Percentiles rank a stretch among this genome's conserved stretches.
These are phyloP conservation scores for Platycnemis pennipes DNA, from an alignment of 2,888 invertebrate species.

Conservation along the genomic window DNA sequence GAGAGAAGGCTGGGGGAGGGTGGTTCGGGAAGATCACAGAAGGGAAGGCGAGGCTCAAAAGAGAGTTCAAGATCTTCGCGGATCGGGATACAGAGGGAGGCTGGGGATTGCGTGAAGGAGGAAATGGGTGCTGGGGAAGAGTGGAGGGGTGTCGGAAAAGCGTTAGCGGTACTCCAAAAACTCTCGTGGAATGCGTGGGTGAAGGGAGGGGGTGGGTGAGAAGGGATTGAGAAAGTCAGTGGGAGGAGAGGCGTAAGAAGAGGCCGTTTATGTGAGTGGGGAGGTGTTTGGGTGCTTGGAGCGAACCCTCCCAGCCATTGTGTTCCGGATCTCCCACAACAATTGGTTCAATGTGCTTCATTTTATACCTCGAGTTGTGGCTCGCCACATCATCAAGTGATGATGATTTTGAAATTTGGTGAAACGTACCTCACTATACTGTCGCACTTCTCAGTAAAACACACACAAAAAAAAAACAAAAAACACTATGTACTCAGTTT, in stretches of 20 bases:
- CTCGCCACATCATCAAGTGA: too few relatives aligned
- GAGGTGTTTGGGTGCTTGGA: not conserved
- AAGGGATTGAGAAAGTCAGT: not conserved
- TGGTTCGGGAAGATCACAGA: not conserved
- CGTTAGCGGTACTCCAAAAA: not conserved
- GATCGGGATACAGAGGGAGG: slow-evolving; percentile 32
- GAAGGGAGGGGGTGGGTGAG: not conserved
- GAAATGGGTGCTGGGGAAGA: slow-evolving; percentile 27
- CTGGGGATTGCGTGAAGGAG: not conserved
- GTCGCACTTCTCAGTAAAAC: too few relatives aligned
- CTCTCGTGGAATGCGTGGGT: slow-evolving; percentile 26
- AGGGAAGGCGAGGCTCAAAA: not conserved
- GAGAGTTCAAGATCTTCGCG: slow-evolving; percentile 41
- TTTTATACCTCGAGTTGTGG: too few relatives aligned
- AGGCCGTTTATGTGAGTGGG: not conserved
- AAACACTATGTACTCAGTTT: too few relatives aligned
- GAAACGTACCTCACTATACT: too few relatives aligned
- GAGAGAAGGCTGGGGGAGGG: not conserved
- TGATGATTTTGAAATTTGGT: too few relatives aligned
- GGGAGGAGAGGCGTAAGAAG: not conserved
- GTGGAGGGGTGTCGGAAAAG: not conserved
- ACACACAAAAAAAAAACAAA: too few relatives aligned
- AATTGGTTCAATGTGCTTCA: too few relatives aligned
- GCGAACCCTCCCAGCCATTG: not conserved
- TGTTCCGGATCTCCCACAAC: not conserved